These are phyloP conservation scores for Carduelis carduelis DNA, from an alignment of 2,797 vertebrate species.

Conservation along the genomic window DNA sequence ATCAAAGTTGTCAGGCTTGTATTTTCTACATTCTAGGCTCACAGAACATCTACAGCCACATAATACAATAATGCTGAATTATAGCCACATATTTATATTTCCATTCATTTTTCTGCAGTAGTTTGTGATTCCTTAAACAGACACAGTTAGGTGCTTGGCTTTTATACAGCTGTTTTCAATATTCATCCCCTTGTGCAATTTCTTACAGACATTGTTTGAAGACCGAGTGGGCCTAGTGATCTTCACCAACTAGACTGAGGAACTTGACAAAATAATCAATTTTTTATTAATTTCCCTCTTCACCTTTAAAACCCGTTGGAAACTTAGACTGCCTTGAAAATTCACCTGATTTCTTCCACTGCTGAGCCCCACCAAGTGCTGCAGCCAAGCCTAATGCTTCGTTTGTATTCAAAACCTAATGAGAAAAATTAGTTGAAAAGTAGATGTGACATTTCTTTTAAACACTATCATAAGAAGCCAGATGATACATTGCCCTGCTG, in stretches of 20 bases:
- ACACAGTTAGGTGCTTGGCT: neutral
- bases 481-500: conserved; percentile 80
- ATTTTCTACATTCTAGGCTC: neutral
- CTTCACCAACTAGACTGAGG: neutral
- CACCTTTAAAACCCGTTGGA: neutral
- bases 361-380: neutral
- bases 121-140: neutral
- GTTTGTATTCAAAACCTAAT: neutral
- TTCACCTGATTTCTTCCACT: neutral
- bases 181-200: neutral
- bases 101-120: neutral
- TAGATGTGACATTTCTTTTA: conserved; percentile 65
- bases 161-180: neutral
- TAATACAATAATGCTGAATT: neutral
- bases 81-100: neutral
- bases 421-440: neutral
- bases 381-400: neutral
- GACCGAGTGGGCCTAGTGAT: neutral
- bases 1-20: neutral
- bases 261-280: neutral
- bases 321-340: neutral
- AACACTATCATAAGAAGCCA: conserved; percentile 77
- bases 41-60: neutral
- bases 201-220: neutral
- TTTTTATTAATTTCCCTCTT: neutral